Evolutionary conservation across 2,113 vertebrate genomes (phyloP), one percentile per base, ranked within the genome.

Genomic region (Chascanopsetta lugubris): DNA sequence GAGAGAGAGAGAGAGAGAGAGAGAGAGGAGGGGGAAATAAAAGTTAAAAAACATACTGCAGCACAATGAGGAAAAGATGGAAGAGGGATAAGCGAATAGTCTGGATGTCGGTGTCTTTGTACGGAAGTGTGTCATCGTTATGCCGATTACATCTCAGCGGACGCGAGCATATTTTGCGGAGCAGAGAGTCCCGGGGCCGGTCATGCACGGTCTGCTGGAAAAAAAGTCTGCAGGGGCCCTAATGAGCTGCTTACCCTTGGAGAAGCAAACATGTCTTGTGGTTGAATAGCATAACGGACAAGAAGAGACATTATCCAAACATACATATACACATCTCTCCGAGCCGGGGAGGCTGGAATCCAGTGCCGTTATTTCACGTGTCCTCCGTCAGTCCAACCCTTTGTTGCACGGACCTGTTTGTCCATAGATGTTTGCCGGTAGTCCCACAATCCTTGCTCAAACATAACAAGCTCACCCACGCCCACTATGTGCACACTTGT

Each of bases 81-180:
- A 26, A 50, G 2, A 10, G 30, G 10, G 38, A 51, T 24, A 26
- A 27, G 59, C 26, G 51, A 32, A 64, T 48, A 49, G 56, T 49
- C 57, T 2, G 11, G 25, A 32, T 61, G 65, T 82, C 48, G 38
- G 43, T 30, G 48, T 58, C 21, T 59, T 60, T 57, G 38, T 11
- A 55, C 0, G 12, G 48, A 7, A 24, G 56, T 17, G 2, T 29
- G 46, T 77, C 65, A 63, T 90, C 65, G 75, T 92, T 92, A 90
- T 22, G 55, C 36, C 80, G 65, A 92, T 92, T 88, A 63, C 85
- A 80, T 92, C 90, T 90, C 22, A 32, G 46, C 26, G 70, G 85
- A 89, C 87, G 82, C 81, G 57, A 60, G 60, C 85, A 85, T 85
- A 85, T 87, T 85, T 64, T 66, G 79, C 70, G 55, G 57, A 48